These are phyloP conservation scores for Mimachlamys varia DNA, from an alignment of 2,888 invertebrate genomes.

Conservation along the genomic window DNA sequence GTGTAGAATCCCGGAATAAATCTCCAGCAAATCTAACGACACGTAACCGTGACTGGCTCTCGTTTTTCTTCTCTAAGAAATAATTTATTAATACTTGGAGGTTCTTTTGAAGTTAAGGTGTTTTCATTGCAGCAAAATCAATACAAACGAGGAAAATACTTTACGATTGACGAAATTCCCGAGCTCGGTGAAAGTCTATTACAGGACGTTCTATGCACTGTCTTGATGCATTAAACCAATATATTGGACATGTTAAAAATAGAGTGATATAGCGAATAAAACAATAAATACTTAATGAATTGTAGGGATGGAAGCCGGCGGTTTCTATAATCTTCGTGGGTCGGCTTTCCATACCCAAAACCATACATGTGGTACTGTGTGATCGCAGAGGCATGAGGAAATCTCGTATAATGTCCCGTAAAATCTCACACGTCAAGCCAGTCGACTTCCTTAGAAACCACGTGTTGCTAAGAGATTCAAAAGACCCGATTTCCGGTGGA, in stretches of 20 bases:
- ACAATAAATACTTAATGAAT: not conserved
- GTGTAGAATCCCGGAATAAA: not conserved
- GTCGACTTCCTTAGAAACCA: not conserved
- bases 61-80: conserved; percentile 23
- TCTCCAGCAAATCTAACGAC: not conserved
- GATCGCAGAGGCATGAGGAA: not conserved
- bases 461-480: not conserved
- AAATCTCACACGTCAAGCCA: not conserved
- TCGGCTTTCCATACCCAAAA: not conserved
- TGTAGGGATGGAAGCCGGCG: not conserved
- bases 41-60: not conserved
- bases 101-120: conserved; percentile 34
- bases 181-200: not conserved
- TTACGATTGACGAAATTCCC: not conserved
- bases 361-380: not conserved
- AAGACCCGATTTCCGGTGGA: conserved; percentile 8
- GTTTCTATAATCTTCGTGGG: not conserved
- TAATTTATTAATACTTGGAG: not conserved
- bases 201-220: not conserved
- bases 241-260: not conserved
- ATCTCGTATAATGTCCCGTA: not conserved
- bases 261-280: not conserved
- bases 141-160: not conserved
- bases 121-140: conserved; percentile 18
- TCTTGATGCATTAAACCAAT: not conserved